Conservation (phyloP, 2,888 invertebrate genomes). For the Leptarthrus brevirostris region DNA sequence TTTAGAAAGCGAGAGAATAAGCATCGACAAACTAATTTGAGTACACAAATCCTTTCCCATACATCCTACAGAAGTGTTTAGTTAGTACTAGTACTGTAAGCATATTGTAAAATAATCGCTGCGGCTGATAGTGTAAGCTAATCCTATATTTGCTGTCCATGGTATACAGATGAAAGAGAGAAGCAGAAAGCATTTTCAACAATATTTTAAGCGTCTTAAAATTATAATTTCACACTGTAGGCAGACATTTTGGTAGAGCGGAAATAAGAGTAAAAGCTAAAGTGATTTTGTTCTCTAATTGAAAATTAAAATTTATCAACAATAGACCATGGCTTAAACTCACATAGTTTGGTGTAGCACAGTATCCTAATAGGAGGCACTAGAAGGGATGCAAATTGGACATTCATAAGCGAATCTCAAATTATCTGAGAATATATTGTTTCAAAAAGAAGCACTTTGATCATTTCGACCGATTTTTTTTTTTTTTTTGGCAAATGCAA, state of each 20-base stretch:
- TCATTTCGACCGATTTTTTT: constrained; percentile 11
- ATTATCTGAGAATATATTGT: constrained; percentile 39
- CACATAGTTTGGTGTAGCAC: constrained; percentile 65
- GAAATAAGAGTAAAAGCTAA: constrained; percentile 59
- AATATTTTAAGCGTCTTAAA: constrained; percentile 45
- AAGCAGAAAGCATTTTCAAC: constrained; percentile 51
- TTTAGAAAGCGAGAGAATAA: constrained; percentile 27
- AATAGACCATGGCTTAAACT: constrained; percentile 48
- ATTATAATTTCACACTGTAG: constrained; percentile 39
- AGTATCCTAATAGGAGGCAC: constrained; percentile 68
- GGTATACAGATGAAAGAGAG: constrained; percentile 39
- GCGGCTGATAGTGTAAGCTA: constrained; percentile 41
- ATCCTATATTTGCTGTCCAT: constrained; percentile 20
- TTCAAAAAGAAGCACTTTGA: constrained; percentile 28
- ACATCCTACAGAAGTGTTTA: constrained; percentile 30
- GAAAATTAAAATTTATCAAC: constrained; percentile 70
- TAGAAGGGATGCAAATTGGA: constrained; percentile 62
- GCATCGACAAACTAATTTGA: constrained; percentile 6
- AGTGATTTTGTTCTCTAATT: constrained; percentile 72
- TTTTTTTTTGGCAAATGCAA: constrained; percentile 30
- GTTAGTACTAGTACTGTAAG: constrained; percentile 29
- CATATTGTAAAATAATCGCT: constrained; percentile 5
- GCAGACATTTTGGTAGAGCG: constrained; percentile 54
- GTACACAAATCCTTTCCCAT: constrained; percentile 18
- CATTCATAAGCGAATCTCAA: constrained; percentile 54